Percentiles rank a stretch among this genome's conserved stretches.
These are phyloP conservation scores for Myripristis jacobus DNA, from an alignment of 2,797 vertebrate genomes.

Conservation along the genomic window DNA sequence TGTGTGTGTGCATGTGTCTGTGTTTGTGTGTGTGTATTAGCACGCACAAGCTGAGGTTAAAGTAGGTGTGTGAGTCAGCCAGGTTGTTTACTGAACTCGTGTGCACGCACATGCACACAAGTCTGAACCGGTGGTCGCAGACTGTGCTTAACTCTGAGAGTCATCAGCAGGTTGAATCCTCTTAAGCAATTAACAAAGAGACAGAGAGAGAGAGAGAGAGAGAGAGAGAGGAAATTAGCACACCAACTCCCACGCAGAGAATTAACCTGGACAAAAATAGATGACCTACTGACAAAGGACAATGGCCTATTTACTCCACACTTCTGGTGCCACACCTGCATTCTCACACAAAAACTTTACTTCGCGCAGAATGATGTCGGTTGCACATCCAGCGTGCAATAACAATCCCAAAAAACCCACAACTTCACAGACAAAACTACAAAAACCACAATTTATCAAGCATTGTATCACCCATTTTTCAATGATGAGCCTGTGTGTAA, in stretches of 20 bases:
- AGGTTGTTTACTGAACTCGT: constrained; percentile 10
- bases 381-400: constrained; percentile 24
- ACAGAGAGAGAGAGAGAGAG: constrained; percentile 15
- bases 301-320: constrained; percentile 65
- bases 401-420: neutral
- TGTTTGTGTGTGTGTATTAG: neutral
- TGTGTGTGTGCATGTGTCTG: neutral
- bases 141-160: constrained; percentile 53
- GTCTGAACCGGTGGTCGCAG: constrained; percentile 43
- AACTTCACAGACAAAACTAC: constrained; percentile 54
- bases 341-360: constrained; percentile 10
- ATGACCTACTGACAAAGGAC: constrained; percentile 67
- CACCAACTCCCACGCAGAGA: constrained; percentile 71
- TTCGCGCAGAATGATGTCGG: neutral
- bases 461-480: neutral
- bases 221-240: constrained; percentile 64
- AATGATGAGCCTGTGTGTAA: constrained; percentile 29
- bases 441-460: constrained; percentile 36
- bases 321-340: constrained; percentile 45
- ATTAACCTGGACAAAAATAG: constrained; percentile 77
- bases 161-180: constrained; percentile 68
- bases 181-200: constrained; percentile 71
- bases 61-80: constrained; percentile 26
- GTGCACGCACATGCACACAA: constrained; percentile 6
- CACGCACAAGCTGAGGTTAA: constrained; percentile 23